Percentiles rank a stretch among this genome's conserved stretches.
Evolutionary conservation across 2,113 vertebrate species (phyloP).

Genomic region (human): DNA sequence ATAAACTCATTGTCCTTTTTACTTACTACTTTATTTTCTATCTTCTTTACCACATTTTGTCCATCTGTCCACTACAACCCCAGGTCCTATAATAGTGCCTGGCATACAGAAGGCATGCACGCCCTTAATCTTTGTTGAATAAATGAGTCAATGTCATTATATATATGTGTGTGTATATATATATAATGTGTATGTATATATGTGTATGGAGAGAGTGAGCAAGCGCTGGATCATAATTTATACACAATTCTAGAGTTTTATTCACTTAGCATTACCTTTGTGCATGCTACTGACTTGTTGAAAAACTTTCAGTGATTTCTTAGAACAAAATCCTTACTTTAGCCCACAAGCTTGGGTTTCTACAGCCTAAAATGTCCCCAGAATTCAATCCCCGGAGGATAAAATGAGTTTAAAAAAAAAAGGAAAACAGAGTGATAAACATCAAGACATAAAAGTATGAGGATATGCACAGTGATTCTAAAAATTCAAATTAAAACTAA

Average conservation of each 20-base stretch:
- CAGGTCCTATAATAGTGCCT: not conserved
- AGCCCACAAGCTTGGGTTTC: not conserved
- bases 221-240: not conserved
- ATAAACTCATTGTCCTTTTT: not conserved
- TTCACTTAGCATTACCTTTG: not conserved
- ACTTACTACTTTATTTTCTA: not conserved
- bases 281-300: not conserved
- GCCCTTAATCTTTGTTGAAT: not conserved
- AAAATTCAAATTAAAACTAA: constrained; percentile 60
- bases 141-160: not conserved
- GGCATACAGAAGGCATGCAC: not conserved
- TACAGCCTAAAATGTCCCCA: not conserved
- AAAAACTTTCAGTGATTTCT: not conserved
- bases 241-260: not conserved
- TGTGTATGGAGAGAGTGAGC: too few species aligned
- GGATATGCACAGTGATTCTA: constrained; percentile 19
- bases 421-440: not conserved
- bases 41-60: not conserved
- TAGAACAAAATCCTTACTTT: not conserved
- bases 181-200: too few species aligned
- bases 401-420: not conserved
- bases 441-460: constrained; percentile 5
- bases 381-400: not conserved
- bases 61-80: not conserved
- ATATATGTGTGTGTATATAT: too few species aligned